Base-by-base conservation (phyloP, 2,888 invertebrate species). In the Epinotia brunnichana region DNA sequence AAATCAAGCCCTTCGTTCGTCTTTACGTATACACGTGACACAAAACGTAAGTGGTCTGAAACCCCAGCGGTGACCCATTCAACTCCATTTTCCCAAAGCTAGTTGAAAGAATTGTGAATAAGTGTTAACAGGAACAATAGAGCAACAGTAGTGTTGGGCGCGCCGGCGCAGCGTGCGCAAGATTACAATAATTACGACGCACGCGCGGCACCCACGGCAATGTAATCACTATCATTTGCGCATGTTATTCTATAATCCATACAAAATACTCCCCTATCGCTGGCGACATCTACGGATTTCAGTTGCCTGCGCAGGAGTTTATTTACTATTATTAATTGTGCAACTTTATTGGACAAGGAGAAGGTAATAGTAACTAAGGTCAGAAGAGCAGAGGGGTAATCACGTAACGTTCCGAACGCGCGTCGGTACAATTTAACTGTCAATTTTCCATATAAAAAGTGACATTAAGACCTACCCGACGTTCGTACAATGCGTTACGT, bases 161-260 rank as follows among this genome's bases (percentile, higher is more conserved):
- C 78, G 79, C 78, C 75, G 73, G 82, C 84, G 81, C 84, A 82
- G 85, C 85, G 80, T 80, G 83, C 82, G 81, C 80, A 80, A 87
- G 89, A 93, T 92, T 91, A 93, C 88, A 92, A 91, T 90, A 90
- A 92, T 93, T 92, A 93, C 85, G 85, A 83, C 81, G 88, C 91
- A 89, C 91, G 88, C 90, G 91, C 86, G 86, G 84, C 80, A 79
- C 80, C 82, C 81, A 81, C 83, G 71, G 80, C 79, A 80, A 83
- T 82, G 83, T 92, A 92, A 92, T 91, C 89, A 92, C 92, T 92
- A 88, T 92, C 87, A 92, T 93, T 93, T 92, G 88, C 90, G 82
- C 89, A 86, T 90, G 91, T 91, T 91, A 90, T 90, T 90, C 89
- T 90, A 88, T 90, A 88, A 88, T 85, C 88, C 81, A 86, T 86